Conservation (phyloP, 2,113 vertebrate genomes). For the Abramis brama region DNA sequence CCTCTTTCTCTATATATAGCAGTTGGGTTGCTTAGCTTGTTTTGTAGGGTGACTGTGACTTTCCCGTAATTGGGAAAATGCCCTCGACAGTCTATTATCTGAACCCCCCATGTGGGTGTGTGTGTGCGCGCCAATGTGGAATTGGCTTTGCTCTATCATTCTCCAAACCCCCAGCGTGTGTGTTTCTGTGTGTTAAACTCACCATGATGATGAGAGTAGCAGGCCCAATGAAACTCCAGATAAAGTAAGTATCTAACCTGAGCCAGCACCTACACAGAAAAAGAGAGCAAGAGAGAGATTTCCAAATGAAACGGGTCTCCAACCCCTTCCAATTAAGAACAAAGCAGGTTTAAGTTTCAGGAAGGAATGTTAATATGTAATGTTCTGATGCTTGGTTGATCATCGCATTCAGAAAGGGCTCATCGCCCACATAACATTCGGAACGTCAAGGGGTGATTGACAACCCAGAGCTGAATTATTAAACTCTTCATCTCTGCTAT, state of each 20-base stretch:
- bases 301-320: conserved; percentile 5
- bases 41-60: conserved; percentile 50
- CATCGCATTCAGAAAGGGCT: conserved; percentile 29
- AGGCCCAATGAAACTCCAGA: conserved; percentile 99
- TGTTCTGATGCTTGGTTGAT: conserved; percentile 14
- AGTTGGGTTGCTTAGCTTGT: conserved; percentile 39
- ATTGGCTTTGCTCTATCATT: conserved; percentile 30
- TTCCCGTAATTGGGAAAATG: conserved; percentile 62
- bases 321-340: conserved; percentile 9
- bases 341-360: not conserved
- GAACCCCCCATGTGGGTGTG: conserved; percentile 7
- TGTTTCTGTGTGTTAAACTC: conserved; percentile 66
- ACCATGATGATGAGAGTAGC: conserved; percentile 99
- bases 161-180: conserved; percentile 23
- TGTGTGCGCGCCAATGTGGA: not conserved
- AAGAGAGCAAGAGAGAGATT: conserved; percentile 45
- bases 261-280: conserved; percentile 92
- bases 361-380: not conserved
- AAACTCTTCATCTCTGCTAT: conserved; percentile 87
- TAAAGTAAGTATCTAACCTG: conserved; percentile 98
- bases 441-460: conserved; percentile 83
- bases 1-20: conserved; percentile 36
- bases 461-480: conserved; percentile 94
- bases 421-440: not conserved
- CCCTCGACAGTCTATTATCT: conserved; percentile 57